Evolutionary conservation across 2,113 vertebrate species (phyloP), one percentile per base, ranked within the genome.

Genomic region (Brachyistius frenatus): DNA sequence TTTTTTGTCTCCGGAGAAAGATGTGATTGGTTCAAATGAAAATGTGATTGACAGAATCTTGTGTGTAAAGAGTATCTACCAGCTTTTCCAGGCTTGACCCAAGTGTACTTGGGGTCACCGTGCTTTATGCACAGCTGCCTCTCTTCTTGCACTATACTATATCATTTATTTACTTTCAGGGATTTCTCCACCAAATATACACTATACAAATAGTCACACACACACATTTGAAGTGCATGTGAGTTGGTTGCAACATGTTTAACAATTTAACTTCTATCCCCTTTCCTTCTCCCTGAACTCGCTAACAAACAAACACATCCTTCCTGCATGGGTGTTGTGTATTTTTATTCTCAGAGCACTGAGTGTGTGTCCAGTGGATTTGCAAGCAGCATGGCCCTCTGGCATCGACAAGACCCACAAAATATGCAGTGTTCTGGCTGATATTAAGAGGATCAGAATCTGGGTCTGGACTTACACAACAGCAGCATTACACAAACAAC

Each of bases 401-500:
- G 23, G 23, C 23, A 23, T 23, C 23, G 62, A n/a, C n/a, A 54
- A 73, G 60, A 68, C 60, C 44, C 32, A 64, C 61, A 58, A 50
- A 78, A 56, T 73, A 63, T 62, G 78, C 14, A 16, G 85, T 86
- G 58, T 66, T 77, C 73, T 68, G 65, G 68, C n/a, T 63, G 66
- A 78, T 79, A 82, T 81, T 92, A 91, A 92, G 91, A 89, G 87
- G 91, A 90, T 91, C 87, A 93, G 44, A 87, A 92, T 89, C 66
- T 84, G 35, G 78, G 76, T 64, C 67, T 75, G 74, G 50, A 78
- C 66, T 88, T 81, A 69, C 65, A 87, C 86, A 92, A 90, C 60
- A 66, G 63, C 35, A 66, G 74, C 74, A 66, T 91, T 91, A 84
- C 81, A 73, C 70, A 87, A 89, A 90, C 80, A 86, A 78, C 53